Evolutionary conservation across 2,797 vertebrate species (phyloP).

Genomic region (Psittacula derbiana): DNA sequence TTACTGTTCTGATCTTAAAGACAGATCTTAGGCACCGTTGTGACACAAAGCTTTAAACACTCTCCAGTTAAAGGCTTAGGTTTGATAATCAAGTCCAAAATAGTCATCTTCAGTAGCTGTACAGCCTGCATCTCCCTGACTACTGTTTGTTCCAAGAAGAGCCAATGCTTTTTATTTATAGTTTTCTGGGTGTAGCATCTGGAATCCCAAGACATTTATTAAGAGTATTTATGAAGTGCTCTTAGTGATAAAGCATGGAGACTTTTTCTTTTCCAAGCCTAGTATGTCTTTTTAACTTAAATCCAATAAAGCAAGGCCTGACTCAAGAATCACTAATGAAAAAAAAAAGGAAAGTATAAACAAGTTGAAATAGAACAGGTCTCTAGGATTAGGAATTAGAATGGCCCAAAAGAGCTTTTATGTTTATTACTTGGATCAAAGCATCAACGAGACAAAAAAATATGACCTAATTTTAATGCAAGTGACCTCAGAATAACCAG

Average conservation of each 20-base stretch:
- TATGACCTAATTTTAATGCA: constrained; percentile 75
- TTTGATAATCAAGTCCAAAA: not conserved
- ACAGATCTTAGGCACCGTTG: rapidly evolving
- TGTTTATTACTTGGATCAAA: constrained; percentile 78
- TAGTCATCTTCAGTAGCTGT: constrained; percentile 53
- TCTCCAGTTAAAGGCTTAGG: not conserved
- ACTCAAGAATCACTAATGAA: constrained; percentile 51
- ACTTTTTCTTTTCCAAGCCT: not conserved
- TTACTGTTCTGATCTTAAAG: not conserved
- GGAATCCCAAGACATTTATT: constrained; percentile 70
- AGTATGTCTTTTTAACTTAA: constrained; percentile 63
- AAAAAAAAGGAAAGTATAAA: constrained; percentile 47
- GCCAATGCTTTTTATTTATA: constrained; percentile 72
- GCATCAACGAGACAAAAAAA: constrained; percentile 71
- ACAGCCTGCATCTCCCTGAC: constrained; percentile 3
- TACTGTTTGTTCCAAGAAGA: constrained; percentile 63
- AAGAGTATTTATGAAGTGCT: constrained; percentile 76
- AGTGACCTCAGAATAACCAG: constrained; percentile 86
- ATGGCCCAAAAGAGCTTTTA: constrained; percentile 73
- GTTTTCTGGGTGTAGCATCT: constrained; percentile 56
- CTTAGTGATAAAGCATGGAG: constrained; percentile 52
- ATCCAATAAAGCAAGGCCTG: constrained; percentile 37
- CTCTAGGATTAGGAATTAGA: constrained; percentile 76
- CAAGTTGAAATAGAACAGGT: constrained; percentile 75
- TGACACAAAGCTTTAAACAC: not conserved